Evolutionary conservation across 2,113 vertebrate species (phyloP).

Genomic region (Bostrychus sinensis): DNA sequence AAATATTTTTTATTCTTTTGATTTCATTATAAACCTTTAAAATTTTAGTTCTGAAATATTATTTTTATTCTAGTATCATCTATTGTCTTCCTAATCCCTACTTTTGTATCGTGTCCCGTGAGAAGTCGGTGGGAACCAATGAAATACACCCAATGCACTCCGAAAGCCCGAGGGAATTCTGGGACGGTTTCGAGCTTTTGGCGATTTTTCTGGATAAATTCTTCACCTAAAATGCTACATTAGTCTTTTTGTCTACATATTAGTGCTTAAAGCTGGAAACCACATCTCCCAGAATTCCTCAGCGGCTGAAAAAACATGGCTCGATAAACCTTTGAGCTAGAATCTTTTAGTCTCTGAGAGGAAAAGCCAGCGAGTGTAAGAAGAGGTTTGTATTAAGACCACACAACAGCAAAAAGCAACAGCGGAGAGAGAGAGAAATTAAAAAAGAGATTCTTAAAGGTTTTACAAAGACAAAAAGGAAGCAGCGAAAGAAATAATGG

Average conservation of each 20-base stretch:
- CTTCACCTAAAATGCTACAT: conserved; percentile 86
- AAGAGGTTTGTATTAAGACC: conserved; percentile 84
- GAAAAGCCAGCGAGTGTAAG: conserved; percentile 77
- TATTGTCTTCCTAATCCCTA: conserved; percentile 22
- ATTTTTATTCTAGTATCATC: conserved; percentile 57
- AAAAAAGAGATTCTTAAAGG: conserved; percentile 58
- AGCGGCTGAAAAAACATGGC: conserved; percentile 89
- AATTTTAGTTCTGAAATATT: conserved; percentile 81
- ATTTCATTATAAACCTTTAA: conserved; percentile 84
- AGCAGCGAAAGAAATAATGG: conserved; percentile 91
- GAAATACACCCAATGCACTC: conserved; percentile 98
- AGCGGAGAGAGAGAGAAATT: conserved; percentile 87
- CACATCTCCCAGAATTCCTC: conserved; percentile 91
- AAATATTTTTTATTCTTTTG: conserved; percentile 82
- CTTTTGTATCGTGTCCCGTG: conserved; percentile 66
- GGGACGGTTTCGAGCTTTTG: conserved; percentile 90
- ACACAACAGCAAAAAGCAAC: conserved; percentile 99
- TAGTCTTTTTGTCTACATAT: conserved; percentile 53
- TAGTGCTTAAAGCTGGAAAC: conserved; percentile 80
- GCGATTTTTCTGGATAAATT: conserved; percentile 75
- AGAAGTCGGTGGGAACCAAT: conserved; percentile 89
- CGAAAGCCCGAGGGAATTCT: conserved; percentile 95
- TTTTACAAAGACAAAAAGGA: conserved; percentile 90
- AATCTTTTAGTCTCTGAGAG: conserved; percentile 97
- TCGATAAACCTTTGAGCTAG: conserved; percentile 98